These are phyloP conservation scores for Brachylomia viminalis DNA, from an alignment of 2,888 invertebrate species.

Conservation along the genomic window DNA sequence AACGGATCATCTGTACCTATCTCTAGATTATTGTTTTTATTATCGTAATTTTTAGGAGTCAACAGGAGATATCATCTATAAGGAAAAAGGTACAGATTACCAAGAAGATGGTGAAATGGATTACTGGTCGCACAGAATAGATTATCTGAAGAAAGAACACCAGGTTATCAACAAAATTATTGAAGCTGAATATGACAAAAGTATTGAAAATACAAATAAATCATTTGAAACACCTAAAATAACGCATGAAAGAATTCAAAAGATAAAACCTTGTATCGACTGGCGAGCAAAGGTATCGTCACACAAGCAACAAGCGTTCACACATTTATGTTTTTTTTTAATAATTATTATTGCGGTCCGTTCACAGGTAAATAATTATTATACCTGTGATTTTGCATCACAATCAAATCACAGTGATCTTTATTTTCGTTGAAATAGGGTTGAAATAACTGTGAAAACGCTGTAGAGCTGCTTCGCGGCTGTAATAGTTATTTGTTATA, in stretches of 20 bases:
- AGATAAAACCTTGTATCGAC: constrained; percentile 84
- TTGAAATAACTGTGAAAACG: background rate
- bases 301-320: background rate
- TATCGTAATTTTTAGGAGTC: constrained; percentile 70
- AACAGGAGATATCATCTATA: constrained; percentile 70
- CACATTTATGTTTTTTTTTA: background rate
- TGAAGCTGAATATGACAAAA: constrained; percentile 84
- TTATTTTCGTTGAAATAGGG: background rate
- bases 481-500: too few species aligned
- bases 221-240: constrained; percentile 74
- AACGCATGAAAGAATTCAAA: constrained; percentile 78
- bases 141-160: constrained; percentile 84
- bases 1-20: background rate
- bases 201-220: constrained; percentile 78
- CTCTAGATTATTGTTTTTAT: background rate
- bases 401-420: background rate
- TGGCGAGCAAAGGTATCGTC: constrained; percentile 81
- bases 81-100: constrained; percentile 69
- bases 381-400: background rate
- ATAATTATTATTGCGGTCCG: too few species aligned
- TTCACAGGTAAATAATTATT: background rate
- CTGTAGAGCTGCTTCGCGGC: background rate
- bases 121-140: constrained; percentile 85
- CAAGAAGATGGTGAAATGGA: constrained; percentile 75
- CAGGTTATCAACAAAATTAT: constrained; percentile 84